Percentiles rank a stretch among this genome's conserved stretches.
Evolutionary conservation across 2,797 vertebrate genomes (phyloP).

Genomic region (Esox masquinongy): DNA sequence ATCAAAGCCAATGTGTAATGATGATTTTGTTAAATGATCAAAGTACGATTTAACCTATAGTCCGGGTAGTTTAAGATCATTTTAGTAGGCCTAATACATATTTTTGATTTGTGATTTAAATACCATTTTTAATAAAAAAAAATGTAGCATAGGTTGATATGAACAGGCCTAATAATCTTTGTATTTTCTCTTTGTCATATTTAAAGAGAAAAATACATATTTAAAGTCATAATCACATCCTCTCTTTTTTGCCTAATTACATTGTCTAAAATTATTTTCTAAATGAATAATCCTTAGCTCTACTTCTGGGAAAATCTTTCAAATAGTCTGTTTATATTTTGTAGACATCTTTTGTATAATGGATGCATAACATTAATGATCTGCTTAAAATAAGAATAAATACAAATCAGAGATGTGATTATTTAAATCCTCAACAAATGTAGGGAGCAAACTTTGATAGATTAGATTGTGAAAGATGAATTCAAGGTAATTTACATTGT

Average conservation of each 20-base stretch:
- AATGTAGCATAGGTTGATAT: not conserved
- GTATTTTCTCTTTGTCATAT: not conserved
- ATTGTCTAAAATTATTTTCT: not conserved
- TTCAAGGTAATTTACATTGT: not conserved
- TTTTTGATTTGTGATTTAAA: not conserved
- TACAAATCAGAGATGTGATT: not conserved
- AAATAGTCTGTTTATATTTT: not conserved
- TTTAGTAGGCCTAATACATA: not conserved
- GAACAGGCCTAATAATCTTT: not conserved
- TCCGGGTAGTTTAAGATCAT: not conserved
- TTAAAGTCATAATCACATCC: not conserved
- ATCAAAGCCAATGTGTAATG: no score
- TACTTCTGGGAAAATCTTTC: not conserved
- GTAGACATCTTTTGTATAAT: not conserved
- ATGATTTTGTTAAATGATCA: no score
- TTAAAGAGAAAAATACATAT: no score
- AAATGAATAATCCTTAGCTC: not conserved
- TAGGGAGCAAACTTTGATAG: not conserved
- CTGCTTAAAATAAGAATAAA: not conserved
- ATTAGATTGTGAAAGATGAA: not conserved
- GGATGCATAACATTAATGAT: not conserved
- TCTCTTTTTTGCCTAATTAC: not conserved
- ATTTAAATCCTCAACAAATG: not conserved
- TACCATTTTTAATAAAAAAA: not conserved
- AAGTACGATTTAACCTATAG: no score